Conservation (phyloP, 2,888 invertebrate species). For the Cataglyphis albicans region DNA sequence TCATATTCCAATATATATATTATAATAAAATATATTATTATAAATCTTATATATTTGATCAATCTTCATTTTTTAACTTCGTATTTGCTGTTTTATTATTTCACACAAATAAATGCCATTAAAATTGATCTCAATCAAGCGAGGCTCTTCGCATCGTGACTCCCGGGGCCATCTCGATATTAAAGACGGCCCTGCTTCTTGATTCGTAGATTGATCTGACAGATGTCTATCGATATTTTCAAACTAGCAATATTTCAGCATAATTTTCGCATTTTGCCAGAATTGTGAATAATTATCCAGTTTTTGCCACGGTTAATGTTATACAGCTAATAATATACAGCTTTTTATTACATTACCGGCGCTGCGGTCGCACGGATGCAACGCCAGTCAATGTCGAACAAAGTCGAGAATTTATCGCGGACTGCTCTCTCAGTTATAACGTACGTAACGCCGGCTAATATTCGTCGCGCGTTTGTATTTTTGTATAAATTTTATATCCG, state of each 20-base stretch:
- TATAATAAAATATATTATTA: neutral
- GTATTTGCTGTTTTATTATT: neutral
- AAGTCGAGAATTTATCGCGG: conserved; percentile 46
- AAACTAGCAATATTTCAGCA: neutral
- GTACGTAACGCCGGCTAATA: conserved; percentile 32
- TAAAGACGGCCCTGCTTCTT: neutral
- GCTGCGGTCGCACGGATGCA: conserved; percentile 15
- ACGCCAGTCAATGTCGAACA: conserved; percentile 35
- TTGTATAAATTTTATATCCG: conserved; percentile 51
- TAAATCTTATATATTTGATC: neutral
- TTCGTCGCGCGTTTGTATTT: conserved; percentile 42
- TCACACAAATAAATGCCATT: neutral
- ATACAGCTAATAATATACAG: no score
- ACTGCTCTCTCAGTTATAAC: conserved; percentile 44
- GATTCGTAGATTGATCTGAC: neutral
- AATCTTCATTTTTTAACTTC: neutral
- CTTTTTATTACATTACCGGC: conserved; percentile 26
- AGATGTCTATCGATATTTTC: neutral
- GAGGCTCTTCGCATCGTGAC: neutral
- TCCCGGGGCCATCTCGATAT: neutral
- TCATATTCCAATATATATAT: neutral
- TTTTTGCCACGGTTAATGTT: conserved; percentile 30
- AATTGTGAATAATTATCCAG: conserved; percentile 19
- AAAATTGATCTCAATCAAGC: conserved; percentile 8
- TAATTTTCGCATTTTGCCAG: neutral